These are phyloP conservation scores for Seriola rivoliana DNA, from an alignment of 2,113 vertebrate genomes.

Conservation along the genomic window DNA sequence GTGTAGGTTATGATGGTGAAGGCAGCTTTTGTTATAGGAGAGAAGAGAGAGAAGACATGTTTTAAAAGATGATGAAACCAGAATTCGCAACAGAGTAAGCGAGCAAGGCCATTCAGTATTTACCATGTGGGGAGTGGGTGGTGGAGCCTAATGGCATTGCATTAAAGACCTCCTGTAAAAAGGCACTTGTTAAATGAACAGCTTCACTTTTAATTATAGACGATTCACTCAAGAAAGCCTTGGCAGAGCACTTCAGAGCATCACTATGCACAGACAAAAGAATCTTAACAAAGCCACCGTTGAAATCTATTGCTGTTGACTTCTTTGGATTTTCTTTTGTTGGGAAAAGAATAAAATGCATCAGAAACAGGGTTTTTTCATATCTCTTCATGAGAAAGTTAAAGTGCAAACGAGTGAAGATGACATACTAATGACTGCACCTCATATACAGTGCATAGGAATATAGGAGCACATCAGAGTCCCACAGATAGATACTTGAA, in stretches of 20 bases:
- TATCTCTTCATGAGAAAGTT: background rate
- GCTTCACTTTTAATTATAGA: conserved; percentile 60
- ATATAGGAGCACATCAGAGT: background rate
- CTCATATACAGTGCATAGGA: background rate
- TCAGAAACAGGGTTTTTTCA: background rate
- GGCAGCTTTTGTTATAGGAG: background rate
- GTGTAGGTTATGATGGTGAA: background rate
- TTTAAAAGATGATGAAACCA: conserved; percentile 27
- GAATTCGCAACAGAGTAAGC: background rate
- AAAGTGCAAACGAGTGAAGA: background rate
- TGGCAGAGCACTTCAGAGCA: background rate
- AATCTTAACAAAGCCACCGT: background rate
- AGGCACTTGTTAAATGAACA: conserved; percentile 38
- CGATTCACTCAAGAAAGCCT: conserved; percentile 34
- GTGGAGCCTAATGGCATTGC: conserved; percentile 34
- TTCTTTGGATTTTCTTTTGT: background rate
- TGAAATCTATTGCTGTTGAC: background rate
- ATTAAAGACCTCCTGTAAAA: conserved; percentile 42
- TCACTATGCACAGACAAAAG: background rate
- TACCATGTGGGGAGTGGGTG: conserved; percentile 40
- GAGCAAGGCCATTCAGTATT: conserved; percentile 57
- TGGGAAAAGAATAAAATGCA: background rate
- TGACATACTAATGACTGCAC: background rate
- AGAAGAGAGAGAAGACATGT: conserved; percentile 8
- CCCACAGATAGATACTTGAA: background rate